A percentile compares a stretch with the other conserved stretches of the same genome.
These are phyloP conservation scores for Tetrapedia diversipes DNA, from an alignment of 2,888 invertebrate genomes.

Conservation along the genomic window DNA sequence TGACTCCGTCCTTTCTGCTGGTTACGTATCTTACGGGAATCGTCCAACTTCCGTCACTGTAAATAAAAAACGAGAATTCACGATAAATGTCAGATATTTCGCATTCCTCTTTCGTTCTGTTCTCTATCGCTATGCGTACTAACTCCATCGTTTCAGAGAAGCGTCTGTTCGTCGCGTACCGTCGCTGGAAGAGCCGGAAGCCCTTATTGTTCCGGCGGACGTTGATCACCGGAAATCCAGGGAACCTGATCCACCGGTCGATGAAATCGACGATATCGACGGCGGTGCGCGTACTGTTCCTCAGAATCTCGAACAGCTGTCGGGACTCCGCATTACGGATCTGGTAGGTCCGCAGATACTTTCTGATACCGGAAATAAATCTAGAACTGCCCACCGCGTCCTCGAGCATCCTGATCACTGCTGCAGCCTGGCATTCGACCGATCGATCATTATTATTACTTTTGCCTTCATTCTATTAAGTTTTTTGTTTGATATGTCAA, in stretches of 20 bases:
- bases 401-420: constrained; percentile 67
- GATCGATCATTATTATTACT: constrained; percentile 7
- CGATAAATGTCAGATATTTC: neutral
- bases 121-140: constrained; percentile 7
- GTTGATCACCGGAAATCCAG: constrained; percentile 67
- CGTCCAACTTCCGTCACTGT: constrained; percentile 58
- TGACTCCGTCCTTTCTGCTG: constrained; percentile 51
- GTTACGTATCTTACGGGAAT: constrained; percentile 66
- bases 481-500: too few relatives aligned
- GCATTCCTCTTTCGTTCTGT: neutral
- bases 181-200: constrained; percentile 45
- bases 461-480: too few relatives aligned
- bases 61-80: neutral
- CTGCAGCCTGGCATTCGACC: constrained; percentile 57
- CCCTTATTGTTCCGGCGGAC: constrained; percentile 32
- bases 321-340: constrained; percentile 62
- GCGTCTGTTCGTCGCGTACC: constrained; percentile 32
- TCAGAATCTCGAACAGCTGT: constrained; percentile 63
- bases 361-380: constrained; percentile 58
- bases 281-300: constrained; percentile 32
- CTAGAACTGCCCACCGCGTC: constrained; percentile 54
- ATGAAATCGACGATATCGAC: constrained; percentile 61
- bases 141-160: constrained; percentile 27
- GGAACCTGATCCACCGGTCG: constrained; percentile 58
- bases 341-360: constrained; percentile 59